Conservation (phyloP, 1,140 invertebrate genomes). For the Contarinia nasturtii region DNA sequence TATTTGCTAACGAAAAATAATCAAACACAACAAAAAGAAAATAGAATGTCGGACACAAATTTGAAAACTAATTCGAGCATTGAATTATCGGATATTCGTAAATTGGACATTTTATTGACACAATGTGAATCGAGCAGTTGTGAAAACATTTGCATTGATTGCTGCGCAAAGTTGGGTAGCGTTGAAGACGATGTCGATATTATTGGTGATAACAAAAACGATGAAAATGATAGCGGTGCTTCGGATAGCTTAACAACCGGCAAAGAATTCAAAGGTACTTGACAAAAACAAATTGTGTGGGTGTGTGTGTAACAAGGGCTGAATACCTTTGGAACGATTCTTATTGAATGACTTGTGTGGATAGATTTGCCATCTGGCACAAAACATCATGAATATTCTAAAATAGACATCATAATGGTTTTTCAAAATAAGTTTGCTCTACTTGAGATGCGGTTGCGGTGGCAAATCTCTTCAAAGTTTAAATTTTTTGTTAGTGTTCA, state of each 20-base stretch:
- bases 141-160: constrained; percentile 6
- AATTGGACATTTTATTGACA: constrained; percentile 15
- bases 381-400: too few species aligned
- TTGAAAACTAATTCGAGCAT: constrained; percentile 11
- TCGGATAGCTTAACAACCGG: background rate
- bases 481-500: too few species aligned
- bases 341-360: too few species aligned
- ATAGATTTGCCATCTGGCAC: too few species aligned
- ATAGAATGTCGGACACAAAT: background rate
- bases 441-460: too few species aligned
- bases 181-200: background rate
- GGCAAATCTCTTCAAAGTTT: too few species aligned
- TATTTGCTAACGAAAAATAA: background rate
- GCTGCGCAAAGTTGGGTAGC: constrained; percentile 2
- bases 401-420: too few species aligned
- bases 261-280: background rate
- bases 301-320: background rate
- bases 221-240: background rate
- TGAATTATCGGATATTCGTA: constrained; percentile 16
- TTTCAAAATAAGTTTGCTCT: too few species aligned
- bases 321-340: background rate
- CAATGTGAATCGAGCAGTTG: constrained; percentile 17
- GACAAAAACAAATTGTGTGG: too few species aligned
- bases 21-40: background rate
- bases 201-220: background rate